A percentile compares a stretch with the other conserved stretches of the same genome.
Evolutionary conservation across 1,140 invertebrate species (phyloP).

Genomic region (Bombus waltoni): DNA sequence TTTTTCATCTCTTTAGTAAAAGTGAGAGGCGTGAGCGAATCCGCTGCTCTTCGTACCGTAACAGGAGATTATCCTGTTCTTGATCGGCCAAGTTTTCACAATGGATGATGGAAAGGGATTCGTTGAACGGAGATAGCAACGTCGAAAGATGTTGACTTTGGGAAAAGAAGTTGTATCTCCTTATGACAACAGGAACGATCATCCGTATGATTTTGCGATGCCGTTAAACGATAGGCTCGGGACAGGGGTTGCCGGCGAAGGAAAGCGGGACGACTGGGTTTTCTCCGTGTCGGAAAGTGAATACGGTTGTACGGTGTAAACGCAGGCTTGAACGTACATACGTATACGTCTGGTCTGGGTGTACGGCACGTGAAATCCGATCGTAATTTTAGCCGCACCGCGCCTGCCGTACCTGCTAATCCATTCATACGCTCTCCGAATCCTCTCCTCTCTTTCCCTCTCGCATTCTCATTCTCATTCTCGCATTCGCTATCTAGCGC

Average conservation of each 20-base stretch:
- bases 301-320: slow-evolving; percentile 24
- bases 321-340: slow-evolving; percentile 53
- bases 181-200: no score
- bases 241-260: not conserved
- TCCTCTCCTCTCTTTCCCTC: slow-evolving; percentile 55
- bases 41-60: no score
- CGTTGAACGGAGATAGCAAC: no score
- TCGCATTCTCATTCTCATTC: slow-evolving; percentile 58
- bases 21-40: not conserved
- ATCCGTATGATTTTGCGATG: not conserved
- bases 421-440: slow-evolving; percentile 77
- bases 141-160: no score
- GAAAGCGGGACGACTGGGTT: not conserved
- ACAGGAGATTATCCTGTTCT: no score
- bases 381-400: slow-evolving; percentile 79
- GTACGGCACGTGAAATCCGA: slow-evolving; percentile 77
- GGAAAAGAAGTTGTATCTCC: no score
- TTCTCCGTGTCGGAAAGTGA: slow-evolving; percentile 5
- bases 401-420: slow-evolving; percentile 77
- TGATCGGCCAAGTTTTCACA: no score
- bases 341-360: slow-evolving; percentile 58
- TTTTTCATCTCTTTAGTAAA: not conserved
- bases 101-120: no score
- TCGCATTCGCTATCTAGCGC: slow-evolving; percentile 42
- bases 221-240: not conserved